Evolutionary conservation across 2,888 invertebrate genomes (phyloP), one percentile per base, ranked within the genome.

Genomic region (Trichopria drosophilae): DNA sequence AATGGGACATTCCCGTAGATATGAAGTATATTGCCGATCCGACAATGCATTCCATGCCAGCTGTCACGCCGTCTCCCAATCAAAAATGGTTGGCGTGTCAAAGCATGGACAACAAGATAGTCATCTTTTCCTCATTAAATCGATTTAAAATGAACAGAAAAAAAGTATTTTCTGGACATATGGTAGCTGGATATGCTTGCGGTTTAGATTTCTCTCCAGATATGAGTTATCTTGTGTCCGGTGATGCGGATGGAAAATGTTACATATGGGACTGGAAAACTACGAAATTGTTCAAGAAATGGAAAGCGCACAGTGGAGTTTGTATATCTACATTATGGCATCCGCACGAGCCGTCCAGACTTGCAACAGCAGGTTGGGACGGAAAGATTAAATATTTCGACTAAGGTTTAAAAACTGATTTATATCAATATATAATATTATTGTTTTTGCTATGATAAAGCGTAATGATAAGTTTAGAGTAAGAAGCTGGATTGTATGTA

Each of bases 201-300:
- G 85, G 90, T 2, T 80, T 96, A 6, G 99, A 99, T 77, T 99
- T 93, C 77, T 96, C 97, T 2, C 98, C 99, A 0, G 98, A 99
- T 72, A 97, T 99, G 96, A 95, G 96, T 68, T 98, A 98, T 74
- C 79, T 99, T 29, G 88, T 95, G 43, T 97, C 96, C 0, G 99
- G 99, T 1, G 99, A 99, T 77, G 98, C 98, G 0, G 99, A 99
- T 78, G 99, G 99, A 7, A 97, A 97, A 77, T 88, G 95, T 66
- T 98, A 94, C 76, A 86, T 99, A 34, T 99, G 99, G 99, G 98
- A 99, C 73, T 99, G 98, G 98, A 98, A 98, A 75, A 95, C 97
- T 0, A 98, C 98, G 57, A 96, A 97, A 78, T 80, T 99, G 55
- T 95, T 93, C 77, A 95, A 93, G 76, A 97, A 96, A 73, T 98